A percentile compares a stretch with the other conserved stretches of the same genome.
Conservation (phyloP, 2,113 vertebrate species). For the Clupea harengus region DNA sequence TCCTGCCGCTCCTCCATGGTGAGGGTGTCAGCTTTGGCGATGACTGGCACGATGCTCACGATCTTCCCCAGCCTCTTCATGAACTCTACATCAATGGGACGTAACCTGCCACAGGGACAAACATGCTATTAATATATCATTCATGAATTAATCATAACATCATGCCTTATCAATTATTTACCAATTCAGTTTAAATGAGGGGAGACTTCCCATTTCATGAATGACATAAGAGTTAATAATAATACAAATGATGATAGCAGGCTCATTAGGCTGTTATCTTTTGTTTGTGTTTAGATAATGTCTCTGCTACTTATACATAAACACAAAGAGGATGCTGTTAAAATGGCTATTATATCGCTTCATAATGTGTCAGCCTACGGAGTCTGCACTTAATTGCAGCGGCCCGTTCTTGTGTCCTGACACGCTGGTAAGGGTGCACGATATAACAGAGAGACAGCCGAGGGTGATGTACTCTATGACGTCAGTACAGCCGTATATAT, state of each 20-base stretch:
- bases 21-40: slow-evolving; percentile 85
- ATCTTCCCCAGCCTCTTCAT: slow-evolving; percentile 83
- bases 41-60: slow-evolving; percentile 85
- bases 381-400: background rate
- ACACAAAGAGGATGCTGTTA: background rate
- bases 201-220: too few relatives aligned
- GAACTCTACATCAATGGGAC: slow-evolving; percentile 85
- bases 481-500: background rate
- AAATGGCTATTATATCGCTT: background rate
- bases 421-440: background rate
- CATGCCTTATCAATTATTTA: too few relatives aligned
- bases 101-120: slow-evolving; percentile 69
- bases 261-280: background rate
- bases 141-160: too few relatives aligned
- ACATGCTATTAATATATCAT: too few relatives aligned
- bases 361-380: background rate
- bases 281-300: background rate
- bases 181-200: too few relatives aligned
- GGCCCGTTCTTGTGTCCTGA: background rate
- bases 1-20: slow-evolving; percentile 85
- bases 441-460: background rate
- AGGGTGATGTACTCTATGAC: background rate
- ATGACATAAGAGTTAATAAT: background rate
- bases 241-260: background rate
- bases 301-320: background rate